Evolutionary conservation across 2,113 vertebrate genomes (phyloP).

Genomic region (Phodopus roborovskii): DNA sequence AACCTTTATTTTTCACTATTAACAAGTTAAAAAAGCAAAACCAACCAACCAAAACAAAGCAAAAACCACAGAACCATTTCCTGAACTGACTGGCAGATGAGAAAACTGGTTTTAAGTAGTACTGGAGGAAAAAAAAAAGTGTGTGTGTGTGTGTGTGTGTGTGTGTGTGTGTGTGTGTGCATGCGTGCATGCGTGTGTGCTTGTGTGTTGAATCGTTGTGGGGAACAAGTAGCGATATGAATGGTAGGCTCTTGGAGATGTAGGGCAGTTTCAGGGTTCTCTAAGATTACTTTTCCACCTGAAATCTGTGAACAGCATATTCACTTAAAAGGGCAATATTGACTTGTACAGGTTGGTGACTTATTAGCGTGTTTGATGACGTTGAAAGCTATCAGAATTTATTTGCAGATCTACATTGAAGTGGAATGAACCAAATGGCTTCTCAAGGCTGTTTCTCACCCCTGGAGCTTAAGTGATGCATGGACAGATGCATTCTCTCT

Average conservation of each 20-base stretch:
- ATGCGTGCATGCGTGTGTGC: too few relatives aligned
- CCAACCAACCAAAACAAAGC: too few relatives aligned
- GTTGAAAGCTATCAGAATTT: conserved; percentile 3
- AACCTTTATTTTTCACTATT: neutral
- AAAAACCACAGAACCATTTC: neutral
- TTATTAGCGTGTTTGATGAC: neutral
- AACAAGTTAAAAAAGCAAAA: neutral
- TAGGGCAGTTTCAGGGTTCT: neutral
- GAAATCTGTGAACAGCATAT: neutral
- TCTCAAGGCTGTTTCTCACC: neutral
- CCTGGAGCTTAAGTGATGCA: conserved; percentile 30
- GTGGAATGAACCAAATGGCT: neutral
- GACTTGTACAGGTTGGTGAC: neutral
- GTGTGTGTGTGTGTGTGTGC: neutral
- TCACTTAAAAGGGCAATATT: conserved; percentile 3
- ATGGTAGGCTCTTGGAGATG: neutral
- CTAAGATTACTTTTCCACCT: neutral
- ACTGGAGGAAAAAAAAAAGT: neutral
- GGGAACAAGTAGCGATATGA: neutral
- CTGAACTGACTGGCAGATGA: neutral
- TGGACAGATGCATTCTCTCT: neutral
- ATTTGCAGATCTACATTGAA: neutral
- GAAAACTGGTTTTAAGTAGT: neutral
- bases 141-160: too few relatives aligned
- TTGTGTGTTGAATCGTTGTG: neutral